phyloP scores from a whole-genome alignment of 2,113 vertebrate species.

The Leucoraja erinaceus region DNA sequence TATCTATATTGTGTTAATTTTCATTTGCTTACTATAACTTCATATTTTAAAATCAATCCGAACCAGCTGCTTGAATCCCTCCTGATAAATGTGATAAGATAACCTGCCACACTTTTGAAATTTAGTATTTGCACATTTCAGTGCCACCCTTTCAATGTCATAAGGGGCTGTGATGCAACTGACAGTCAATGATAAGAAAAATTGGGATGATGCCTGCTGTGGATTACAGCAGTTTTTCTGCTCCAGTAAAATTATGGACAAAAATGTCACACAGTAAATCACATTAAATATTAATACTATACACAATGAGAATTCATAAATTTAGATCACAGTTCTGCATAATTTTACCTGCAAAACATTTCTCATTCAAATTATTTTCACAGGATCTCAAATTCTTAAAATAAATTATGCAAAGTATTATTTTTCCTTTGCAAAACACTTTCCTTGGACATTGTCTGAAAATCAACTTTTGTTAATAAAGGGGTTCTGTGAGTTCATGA shows the following conservation, averaged over 20 bases:
- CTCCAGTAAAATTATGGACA: not conserved
- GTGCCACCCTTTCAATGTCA: not conserved
- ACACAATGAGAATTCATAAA: not conserved
- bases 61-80: not conserved
- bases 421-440: not conserved
- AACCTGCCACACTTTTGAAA: not conserved
- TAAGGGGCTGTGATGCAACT: not conserved
- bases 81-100: not conserved
- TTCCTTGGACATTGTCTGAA: not conserved
- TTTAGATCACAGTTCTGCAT: not conserved
- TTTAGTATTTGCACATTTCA: not conserved
- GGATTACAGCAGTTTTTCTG: not conserved
- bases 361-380: not conserved
- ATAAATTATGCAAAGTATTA: not conserved
- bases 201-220: not conserved
- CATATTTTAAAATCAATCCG: not conserved
- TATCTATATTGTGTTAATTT: too few relatives aligned
- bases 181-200: not conserved
- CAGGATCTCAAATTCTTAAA: not conserved
- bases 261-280: not conserved
- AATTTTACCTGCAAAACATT: conserved; percentile 11
- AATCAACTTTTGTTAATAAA: not conserved
- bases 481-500: not conserved
- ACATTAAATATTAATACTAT: not conserved
- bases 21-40: not conserved